Base-by-base conservation (phyloP, 2,797 vertebrate species). In the Acestrorhynchus altus region DNA sequence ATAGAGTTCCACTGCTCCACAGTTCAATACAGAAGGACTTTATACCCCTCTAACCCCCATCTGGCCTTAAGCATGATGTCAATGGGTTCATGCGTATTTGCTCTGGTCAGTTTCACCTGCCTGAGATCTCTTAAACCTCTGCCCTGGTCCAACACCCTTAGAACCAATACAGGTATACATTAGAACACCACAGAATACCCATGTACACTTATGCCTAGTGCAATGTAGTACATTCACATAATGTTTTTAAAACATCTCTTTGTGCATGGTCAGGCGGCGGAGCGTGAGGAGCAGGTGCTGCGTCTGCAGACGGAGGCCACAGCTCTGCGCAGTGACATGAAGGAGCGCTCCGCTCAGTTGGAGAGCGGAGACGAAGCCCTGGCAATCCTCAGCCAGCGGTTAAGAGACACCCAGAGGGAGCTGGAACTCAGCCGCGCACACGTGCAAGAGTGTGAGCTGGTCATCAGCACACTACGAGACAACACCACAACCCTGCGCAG, bases 391-490 rank as follows among this genome's bases (percentile, higher is more conserved):
- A 85, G 88, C 16, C 84, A 83, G 49, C 86, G 88, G 31, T 73
- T 89, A 5, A 84, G 87, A 39, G 84, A 87, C 35, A 83, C 91
- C 0, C 86, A 86, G 79, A 80, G 81, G 24, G 86, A 91, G 51
- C 80, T 93, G 74, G 83, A 88, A 68, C 83, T 86, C 51, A 87
- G 85, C 72, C 88, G 72, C 52, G 82, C 89, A 49, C 91, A 88
- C 65, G 76, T 83, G 2, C 85, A 79, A 10, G 85, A 92, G 63
- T 87, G 87, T 52, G 87, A 94, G 42, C 85, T 90, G 75, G 82
- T 92, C 40, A 86, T 92, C 61, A 80, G 80, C 68, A 86, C 86
- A 5, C 89, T 94, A 49, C 86, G 88, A 47, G 90, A 90, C 47
- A 90, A 83, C 42, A 65, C 87, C 10, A 83, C 86, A 11, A 68